These are phyloP conservation scores for Patella caerulea DNA, from an alignment of 2,888 invertebrate genomes.

Conservation along the genomic window DNA sequence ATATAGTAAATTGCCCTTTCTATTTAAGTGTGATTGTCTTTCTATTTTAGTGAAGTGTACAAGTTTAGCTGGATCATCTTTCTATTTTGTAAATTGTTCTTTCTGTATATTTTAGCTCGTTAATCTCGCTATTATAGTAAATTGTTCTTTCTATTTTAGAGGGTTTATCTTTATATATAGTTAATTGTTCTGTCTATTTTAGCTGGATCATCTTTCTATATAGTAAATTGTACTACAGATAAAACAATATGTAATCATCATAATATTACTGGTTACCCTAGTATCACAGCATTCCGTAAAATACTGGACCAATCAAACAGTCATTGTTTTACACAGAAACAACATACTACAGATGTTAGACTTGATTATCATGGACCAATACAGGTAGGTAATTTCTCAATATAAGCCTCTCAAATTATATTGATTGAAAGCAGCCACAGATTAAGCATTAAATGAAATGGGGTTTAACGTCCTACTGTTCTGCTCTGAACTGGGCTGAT, in stretches of 20 bases:
- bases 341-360: constrained; percentile 36
- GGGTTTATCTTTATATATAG: not conserved
- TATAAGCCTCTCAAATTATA: too few relatives aligned
- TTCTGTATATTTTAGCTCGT: too few relatives aligned
- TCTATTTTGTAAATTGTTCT: too few relatives aligned
- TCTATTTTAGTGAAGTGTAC: too few relatives aligned
- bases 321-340: constrained; percentile 40
- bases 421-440: too few relatives aligned
- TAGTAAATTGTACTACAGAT: constrained; percentile 62
- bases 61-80: too few relatives aligned
- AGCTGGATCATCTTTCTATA: constrained; percentile 57
- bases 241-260: constrained; percentile 44
- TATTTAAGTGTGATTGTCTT: too few relatives aligned
- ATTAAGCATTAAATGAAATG: too few relatives aligned
- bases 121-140: too few relatives aligned
- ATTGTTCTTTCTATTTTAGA: not conserved
- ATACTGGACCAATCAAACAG: constrained; percentile 52
- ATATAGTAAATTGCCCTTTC: too few relatives aligned
- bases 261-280: constrained; percentile 59
- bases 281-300: constrained; percentile 55
- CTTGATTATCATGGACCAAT: constrained; percentile 62
- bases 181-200: constrained; percentile 18
- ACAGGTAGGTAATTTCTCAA: constrained; percentile 39
- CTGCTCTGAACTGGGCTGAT: too few relatives aligned
- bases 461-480: too few relatives aligned